Evolutionary conservation across 2,113 vertebrate species (phyloP), one percentile per base, ranked within the genome.

Genomic region (Perca schrenkii): DNA sequence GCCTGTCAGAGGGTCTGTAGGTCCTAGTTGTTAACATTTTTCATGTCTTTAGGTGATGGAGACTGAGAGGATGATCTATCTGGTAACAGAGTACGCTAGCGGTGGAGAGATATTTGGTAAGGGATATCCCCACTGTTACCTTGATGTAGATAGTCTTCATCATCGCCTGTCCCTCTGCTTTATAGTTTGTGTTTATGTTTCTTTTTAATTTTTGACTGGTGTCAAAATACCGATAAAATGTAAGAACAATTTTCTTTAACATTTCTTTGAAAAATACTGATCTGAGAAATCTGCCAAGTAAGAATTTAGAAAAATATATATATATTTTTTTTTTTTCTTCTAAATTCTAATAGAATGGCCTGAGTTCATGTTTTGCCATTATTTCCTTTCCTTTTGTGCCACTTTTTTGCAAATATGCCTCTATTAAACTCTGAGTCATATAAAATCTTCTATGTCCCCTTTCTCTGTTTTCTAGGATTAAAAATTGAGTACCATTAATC

Each of bases 101-200:
- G 98, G 98, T 90, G 98, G 98, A 86, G 98, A 99, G 82, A 99
- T 99, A 93, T 99, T 99, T 82, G 98, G 98, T 99, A 92, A 98
- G 98, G 93, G 78, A 80, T 72, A 68, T 64, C 16, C 69, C 40
- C 21, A 1, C 17, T 28, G 11, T 71, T 56, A 1, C 17, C 0
- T 25, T 36, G 22, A 54, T 52, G n/a, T 12, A 71, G 49, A 82
- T 14, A 34, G 40, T 43, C 40, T 13, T 66, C 49, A 16, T 57
- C 62, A 10, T 74, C 22, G 4, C 40, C n/a, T 50, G 19, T 60
- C 47, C 36, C 13, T 53, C 15, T 57, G 19, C 36, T 63, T 22
- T 46, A 40, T 19, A 25, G 5, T 64, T n/a, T 68, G 8, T 40
- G 3, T 25, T 40, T 79, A 4, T 17, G 1, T 57, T 25, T 57